phyloP scores from a whole-genome alignment of 2,113 vertebrate genomes.

The Perognathus longimembris region DNA sequence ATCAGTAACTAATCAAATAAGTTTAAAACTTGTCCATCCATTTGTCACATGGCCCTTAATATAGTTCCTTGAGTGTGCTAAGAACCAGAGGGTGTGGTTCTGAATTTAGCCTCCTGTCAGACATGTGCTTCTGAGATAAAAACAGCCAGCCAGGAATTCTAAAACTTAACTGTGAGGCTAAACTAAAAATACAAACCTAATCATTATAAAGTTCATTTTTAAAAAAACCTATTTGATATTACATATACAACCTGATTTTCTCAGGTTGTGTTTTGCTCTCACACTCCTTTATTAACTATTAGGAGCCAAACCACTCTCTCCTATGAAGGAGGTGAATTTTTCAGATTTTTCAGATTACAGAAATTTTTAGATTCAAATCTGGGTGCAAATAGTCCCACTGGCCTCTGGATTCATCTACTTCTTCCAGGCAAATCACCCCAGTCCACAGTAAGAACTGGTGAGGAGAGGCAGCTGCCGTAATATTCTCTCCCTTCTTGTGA shows the following conservation, averaged over 20 bases:
- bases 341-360: neutral
- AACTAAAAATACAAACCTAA: slow-evolving; percentile 70
- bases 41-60: slow-evolving; percentile 58
- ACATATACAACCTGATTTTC: neutral
- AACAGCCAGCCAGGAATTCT: slow-evolving; percentile 69
- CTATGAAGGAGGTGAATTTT: neutral
- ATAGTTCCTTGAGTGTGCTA: slow-evolving; percentile 62
- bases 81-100: slow-evolving; percentile 49
- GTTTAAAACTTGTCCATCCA: slow-evolving; percentile 1
- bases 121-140: slow-evolving; percentile 71
- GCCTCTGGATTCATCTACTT: neutral
- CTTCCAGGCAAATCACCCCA: neutral
- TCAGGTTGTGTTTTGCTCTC: neutral
- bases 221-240: neutral
- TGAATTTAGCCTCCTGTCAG: slow-evolving; percentile 62
- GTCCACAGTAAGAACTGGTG: no score
- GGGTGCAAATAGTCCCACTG: neutral
- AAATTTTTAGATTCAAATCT: neutral
- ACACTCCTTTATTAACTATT: neutral
- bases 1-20: neutral
- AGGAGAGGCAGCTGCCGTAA: neutral
- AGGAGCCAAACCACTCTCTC: neutral
- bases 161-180: slow-evolving; percentile 61
- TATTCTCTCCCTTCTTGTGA: neutral
- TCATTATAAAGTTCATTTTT: slow-evolving; percentile 4